These are phyloP conservation scores for Varecia variegata DNA, from an alignment of 2,797 vertebrate genomes.

Conservation along the genomic window DNA sequence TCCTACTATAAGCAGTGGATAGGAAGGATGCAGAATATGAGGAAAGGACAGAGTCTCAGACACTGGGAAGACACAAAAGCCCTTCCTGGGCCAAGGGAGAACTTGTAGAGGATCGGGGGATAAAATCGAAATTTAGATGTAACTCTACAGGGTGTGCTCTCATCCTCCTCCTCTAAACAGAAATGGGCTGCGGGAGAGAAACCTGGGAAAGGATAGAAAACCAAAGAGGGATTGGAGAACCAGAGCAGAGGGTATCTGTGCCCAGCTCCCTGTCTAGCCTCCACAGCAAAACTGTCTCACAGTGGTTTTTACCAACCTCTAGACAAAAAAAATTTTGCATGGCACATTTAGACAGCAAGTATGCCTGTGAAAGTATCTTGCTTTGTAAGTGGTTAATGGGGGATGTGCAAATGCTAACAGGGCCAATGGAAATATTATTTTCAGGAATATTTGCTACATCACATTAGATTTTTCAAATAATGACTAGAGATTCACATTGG, in stretches of 20 bases:
- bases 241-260: neutral
- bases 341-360: neutral
- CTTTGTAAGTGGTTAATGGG: neutral
- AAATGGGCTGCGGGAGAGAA: neutral
- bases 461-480: neutral
- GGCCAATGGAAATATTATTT: neutral
- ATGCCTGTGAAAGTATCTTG: neutral
- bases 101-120: neutral
- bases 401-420: neutral
- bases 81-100: neutral
- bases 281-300: neutral
- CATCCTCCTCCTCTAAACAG: neutral
- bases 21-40: neutral
- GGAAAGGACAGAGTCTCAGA: neutral
- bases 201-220: neutral
- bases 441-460: neutral
- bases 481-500: neutral
- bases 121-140: neutral
- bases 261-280: neutral
- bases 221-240: neutral
- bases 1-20: neutral
- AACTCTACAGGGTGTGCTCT: neutral
- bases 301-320: neutral
- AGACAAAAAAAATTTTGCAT: neutral
- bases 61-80: neutral